Evolutionary conservation across 2,888 invertebrate genomes (phyloP), one percentile per base, ranked within the genome.

Genomic region (Tryphoninae sp.): DNA sequence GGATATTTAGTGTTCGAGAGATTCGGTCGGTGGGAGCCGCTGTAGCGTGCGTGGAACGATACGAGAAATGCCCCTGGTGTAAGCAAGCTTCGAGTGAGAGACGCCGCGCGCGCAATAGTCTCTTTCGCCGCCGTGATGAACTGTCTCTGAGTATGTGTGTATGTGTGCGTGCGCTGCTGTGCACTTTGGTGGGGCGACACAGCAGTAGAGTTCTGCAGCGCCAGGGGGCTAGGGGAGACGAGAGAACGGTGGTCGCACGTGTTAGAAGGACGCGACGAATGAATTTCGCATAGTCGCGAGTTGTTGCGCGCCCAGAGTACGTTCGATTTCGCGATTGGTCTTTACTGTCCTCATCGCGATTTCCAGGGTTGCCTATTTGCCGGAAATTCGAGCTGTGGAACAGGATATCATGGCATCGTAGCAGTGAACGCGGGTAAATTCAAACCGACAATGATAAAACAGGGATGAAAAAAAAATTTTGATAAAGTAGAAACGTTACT

Each of bases 1-100:
- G 93, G 95, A 95, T 95, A 55, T 51, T 59, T 58, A n/a, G 67
- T 49, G 69, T 16, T 83, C 72, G 80, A 93, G 92, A 92, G 93
- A 93, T 92, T 92, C 92, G 92, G 93, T 92, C 92, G 91, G 92
- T 74, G 91, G 92, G 93, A 92, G 93, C 93, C 89, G 93, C 93
- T 92, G 93, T 92, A 92, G 87, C 86, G 88, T 87, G 86, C 87
- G 88, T 86, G 86, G 83, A 81, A 72, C 84, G 84, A 69, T 81
- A 68, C 59, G 71, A 83, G 84, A 84, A 85, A 86, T 86, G 19
- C 40, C 53, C 49, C 26, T 59, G 26, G 2, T 3, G 4, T 11
- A 11, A 16, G 51, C 74, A 26, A 11, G 55, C 11, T 45, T 61
- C 40, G 73, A 51, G n/a, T 59, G 65, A 84, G 84, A 85, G 89